Evolutionary conservation across 2,113 vertebrate species (phyloP), one percentile per base, ranked within the genome.

Genomic region (Platysteira castanea): DNA sequence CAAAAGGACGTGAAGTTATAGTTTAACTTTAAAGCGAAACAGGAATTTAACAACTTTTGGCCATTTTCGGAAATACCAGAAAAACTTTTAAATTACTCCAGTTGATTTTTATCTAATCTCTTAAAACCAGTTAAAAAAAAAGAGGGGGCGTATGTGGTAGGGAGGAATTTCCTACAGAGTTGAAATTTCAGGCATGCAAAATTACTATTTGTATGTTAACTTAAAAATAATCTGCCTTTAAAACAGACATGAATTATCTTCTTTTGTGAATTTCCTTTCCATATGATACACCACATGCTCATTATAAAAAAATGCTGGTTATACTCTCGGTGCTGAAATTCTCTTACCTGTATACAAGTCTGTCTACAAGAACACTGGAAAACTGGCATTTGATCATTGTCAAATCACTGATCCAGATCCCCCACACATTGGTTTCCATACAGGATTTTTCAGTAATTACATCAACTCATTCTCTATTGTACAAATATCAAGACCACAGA

Each of bases 141-240:
- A 4, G 6, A 2, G 2, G 4, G 8, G 6, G 11, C 2, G 1
- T 8, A 7, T 20, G 30, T n/a, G 4, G 24, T 54, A 26, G 21
- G 16, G 5, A 61, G 11, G 31, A 54, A 57, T 44, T 87, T 84
- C 54, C 73, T 24, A 75, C 24, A 3, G 5, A 84, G 59, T 0
- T 78, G 69, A 57, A n/a, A 87, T 87, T 86, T 91, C 60, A 91
- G 33, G 41, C 24, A 54, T 1, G 9, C 13, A 89, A 52, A 89
- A 77, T 73, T 33, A 84, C 22, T 69, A 53, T 44, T 65, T 60
- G 26, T 44, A 63, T 13, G 19, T 39, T 65, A 60, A 17, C 11
- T 86, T 56, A 39, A 78, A 81, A 84, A 87, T 70, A 84, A 67
- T 12, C 35, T 49, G 24, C 24, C 28, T 87, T 93, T 84, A 71